phyloP scores from a whole-genome alignment of 1,140 invertebrate genomes.

The Tetramorium parvispinum region DNA sequence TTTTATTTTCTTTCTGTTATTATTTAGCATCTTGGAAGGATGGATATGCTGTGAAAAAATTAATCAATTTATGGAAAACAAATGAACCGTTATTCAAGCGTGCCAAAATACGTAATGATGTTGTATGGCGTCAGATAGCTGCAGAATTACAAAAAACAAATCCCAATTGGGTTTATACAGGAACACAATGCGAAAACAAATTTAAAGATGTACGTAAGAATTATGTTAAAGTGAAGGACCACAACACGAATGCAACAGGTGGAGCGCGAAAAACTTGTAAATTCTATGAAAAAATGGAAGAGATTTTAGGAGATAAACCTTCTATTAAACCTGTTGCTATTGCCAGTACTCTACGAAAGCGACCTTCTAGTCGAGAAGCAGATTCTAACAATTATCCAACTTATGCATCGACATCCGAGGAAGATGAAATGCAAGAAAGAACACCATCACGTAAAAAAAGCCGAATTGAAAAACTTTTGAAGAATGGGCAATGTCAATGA shows the following conservation, averaged over 20 bases:
- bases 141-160: not conserved
- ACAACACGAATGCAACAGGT: conserved; percentile 32
- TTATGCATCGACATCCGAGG: no score
- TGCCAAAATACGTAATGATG: not conserved
- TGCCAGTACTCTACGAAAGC: no score
- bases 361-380: no score
- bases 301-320: conserved; percentile 32
- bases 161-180: conserved; percentile 13
- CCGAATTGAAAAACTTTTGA: no score
- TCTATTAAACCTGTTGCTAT: not conserved
- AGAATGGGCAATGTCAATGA: not conserved
- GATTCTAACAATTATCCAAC: no score
- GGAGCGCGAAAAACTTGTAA: conserved; percentile 25
- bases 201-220: not conserved
- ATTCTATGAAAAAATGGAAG: conserved; percentile 46
- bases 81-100: not conserved
- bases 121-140: not conserved
- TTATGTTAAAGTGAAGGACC: conserved; percentile 14
- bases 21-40: not conserved
- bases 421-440: no score
- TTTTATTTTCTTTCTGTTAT: no score
- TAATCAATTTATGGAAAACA: not conserved
- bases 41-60: not conserved
- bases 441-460: no score
- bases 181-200: not conserved